Conservation (phyloP, 2,797 vertebrate genomes). For the Acanthopagrus latus region DNA sequence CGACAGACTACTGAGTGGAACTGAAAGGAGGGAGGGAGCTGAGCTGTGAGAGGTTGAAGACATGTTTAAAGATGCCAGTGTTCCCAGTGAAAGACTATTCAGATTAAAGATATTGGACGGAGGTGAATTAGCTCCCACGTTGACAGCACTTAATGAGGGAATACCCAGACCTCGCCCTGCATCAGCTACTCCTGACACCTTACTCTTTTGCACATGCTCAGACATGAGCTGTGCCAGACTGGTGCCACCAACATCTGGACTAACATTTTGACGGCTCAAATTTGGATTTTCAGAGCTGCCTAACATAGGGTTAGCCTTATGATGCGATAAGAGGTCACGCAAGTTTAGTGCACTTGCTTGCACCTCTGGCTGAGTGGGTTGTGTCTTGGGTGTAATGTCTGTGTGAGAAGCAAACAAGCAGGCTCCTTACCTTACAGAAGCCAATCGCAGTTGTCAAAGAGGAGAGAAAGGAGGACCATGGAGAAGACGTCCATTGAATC, state of each 20-base stretch:
- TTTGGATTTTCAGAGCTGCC: slow-evolving; percentile 47
- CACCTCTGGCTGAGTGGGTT: slow-evolving; percentile 37
- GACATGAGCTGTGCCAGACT: slow-evolving; percentile 83
- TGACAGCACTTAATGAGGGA: slow-evolving; percentile 46
- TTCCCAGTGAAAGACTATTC: slow-evolving; percentile 75
- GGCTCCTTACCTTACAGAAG: slow-evolving; percentile 99
- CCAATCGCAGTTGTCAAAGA: slow-evolving; percentile 89
- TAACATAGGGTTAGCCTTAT: slow-evolving; percentile 41
- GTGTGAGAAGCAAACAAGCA: slow-evolving; percentile 86
- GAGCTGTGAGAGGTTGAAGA: slow-evolving; percentile 47
- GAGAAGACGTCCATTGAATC: slow-evolving; percentile 45
- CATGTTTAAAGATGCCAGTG: slow-evolving; percentile 66
- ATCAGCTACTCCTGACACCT: slow-evolving; percentile 26
- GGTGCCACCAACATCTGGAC: slow-evolving; percentile 18
- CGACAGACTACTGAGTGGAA: slow-evolving; percentile 79
- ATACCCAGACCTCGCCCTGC: slow-evolving; percentile 27
- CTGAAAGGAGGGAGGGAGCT: slow-evolving; percentile 72
- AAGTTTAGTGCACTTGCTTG: slow-evolving; percentile 62
- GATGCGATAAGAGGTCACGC: slow-evolving; percentile 71
- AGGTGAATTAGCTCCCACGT: slow-evolving; percentile 51
- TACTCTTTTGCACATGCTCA: slow-evolving; percentile 70
- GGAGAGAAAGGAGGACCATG: slow-evolving; percentile 48
- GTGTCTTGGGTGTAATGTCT: slow-evolving; percentile 68
- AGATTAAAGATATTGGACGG: slow-evolving; percentile 56
- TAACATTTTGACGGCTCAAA: neutral